phyloP scores from a whole-genome alignment of 2,113 vertebrate genomes.

The Nesoenas mayeri region DNA sequence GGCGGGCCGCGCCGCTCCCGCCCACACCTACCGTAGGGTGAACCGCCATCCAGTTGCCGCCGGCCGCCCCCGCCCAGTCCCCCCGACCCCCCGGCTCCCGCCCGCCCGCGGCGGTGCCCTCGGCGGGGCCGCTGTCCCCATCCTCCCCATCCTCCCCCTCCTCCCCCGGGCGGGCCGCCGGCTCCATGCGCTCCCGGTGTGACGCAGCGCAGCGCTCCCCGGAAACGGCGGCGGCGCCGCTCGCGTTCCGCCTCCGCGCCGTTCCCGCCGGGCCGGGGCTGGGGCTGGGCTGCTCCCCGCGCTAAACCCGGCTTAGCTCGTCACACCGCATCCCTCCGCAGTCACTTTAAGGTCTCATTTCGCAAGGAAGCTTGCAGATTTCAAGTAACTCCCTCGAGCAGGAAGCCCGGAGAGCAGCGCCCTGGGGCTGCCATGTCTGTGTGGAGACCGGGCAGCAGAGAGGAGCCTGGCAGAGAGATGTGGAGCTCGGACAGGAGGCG shows the following conservation, averaged over 20 bases:
- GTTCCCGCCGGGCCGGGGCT: neutral
- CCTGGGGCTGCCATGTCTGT: too few relatives aligned
- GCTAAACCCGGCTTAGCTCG: neutral
- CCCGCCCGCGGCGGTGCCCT: neutral
- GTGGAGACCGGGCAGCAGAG: too few relatives aligned
- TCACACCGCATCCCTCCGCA: accelerated
- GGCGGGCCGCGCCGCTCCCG: neutral
- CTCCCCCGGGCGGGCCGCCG: neutral
- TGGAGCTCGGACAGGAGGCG: too few relatives aligned
- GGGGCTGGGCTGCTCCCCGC: too few relatives aligned
- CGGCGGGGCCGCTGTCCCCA: accelerated
- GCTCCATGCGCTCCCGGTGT: neutral
- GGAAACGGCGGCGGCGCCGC: neutral
- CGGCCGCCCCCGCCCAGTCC: neutral
- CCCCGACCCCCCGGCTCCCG: neutral
- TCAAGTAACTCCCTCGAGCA: too few relatives aligned
- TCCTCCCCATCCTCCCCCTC: too few relatives aligned
- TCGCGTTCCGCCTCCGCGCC: neutral
- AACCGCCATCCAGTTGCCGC: constrained; percentile 19
- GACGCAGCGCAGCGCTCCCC: neutral
- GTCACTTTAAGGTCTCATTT: neutral
- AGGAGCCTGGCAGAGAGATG: accelerated
- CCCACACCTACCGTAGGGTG: constrained; percentile 45
- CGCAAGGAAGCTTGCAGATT: neutral
- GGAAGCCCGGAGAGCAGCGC: neutral